Conservation (phyloP, 2,797 vertebrate species). For the Gallinago nigripennis region DNA sequence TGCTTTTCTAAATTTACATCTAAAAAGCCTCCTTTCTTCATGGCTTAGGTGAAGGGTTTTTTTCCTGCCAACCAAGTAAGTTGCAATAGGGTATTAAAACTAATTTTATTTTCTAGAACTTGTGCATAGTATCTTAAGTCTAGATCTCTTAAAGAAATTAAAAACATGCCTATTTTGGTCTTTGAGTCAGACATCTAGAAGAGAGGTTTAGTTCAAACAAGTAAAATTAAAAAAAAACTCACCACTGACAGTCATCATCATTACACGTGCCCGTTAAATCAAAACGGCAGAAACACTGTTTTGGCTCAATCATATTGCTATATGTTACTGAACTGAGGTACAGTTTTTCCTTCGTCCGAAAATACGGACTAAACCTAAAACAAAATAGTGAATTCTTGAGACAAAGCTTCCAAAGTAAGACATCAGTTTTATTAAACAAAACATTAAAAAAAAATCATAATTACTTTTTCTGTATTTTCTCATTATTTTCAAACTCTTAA, state of each 20-base stretch:
- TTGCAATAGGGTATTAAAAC: background rate
- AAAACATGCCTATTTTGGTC: background rate
- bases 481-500: background rate
- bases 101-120: background rate
- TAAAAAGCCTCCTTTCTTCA: background rate
- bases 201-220: background rate
- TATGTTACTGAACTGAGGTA: conserved; percentile 89
- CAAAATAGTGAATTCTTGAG: background rate
- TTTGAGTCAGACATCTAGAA: background rate
- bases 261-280: conserved; percentile 96
- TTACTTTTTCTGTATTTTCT: background rate
- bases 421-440: background rate
- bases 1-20: background rate
- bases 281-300: conserved; percentile 92
- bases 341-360: conserved; percentile 94
- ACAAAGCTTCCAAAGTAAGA: background rate
- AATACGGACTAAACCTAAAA: conserved; percentile 94
- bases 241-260: conserved; percentile 94
- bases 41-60: background rate
- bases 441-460: background rate
- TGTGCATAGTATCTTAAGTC: background rate
- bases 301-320: conserved; percentile 89
- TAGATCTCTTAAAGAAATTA: background rate
- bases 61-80: background rate
- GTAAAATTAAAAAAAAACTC: conserved; percentile 50